Evolutionary conservation across 2,888 invertebrate genomes (phyloP).

Genomic region (Leucoma salicis): DNA sequence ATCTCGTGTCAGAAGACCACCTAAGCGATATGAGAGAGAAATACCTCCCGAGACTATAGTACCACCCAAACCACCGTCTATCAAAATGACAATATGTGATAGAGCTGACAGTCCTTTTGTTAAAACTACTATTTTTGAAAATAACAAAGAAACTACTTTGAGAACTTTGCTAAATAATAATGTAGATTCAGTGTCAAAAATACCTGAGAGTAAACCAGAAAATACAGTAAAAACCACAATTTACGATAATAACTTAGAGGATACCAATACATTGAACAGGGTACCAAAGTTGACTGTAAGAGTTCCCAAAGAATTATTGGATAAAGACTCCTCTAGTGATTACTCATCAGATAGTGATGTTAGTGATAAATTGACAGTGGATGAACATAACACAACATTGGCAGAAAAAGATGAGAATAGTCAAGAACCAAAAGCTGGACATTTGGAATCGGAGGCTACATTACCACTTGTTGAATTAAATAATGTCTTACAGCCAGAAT

Average conservation of each 20-base stretch:
- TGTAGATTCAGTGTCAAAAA: conserved; percentile 48
- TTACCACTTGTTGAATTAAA: conserved; percentile 31
- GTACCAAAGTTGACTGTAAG: conserved; percentile 87
- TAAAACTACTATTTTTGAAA: conserved; percentile 70
- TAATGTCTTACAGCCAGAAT: conserved; percentile 28
- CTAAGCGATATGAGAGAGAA: conserved; percentile 70
- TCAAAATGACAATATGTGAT: conserved; percentile 78
- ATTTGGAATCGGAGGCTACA: conserved; percentile 20
- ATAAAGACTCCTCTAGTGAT: conserved; percentile 78
- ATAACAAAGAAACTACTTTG: conserved; percentile 62
- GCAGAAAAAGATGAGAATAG: conserved; percentile 30
- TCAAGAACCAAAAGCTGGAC: conserved; percentile 22
- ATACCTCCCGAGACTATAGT: conserved; percentile 32
- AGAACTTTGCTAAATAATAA: conserved; percentile 69
- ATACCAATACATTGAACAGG: conserved; percentile 74
- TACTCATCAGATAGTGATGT: conserved; percentile 82
- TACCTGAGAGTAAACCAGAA: conserved; percentile 59
- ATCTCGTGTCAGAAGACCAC: conserved; percentile 61
- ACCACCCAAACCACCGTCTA: conserved; percentile 59
- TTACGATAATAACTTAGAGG: conserved; percentile 73
- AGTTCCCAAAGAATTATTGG: conserved; percentile 83
- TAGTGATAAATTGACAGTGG: conserved; percentile 83
- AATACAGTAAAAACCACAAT: conserved; percentile 70
- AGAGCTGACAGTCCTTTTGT: conserved; percentile 76
- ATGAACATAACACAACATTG: conserved; percentile 65